These are phyloP conservation scores for Pteronotus mesoamericanus DNA, from an alignment of 2,797 vertebrate species.

Conservation along the genomic window DNA sequence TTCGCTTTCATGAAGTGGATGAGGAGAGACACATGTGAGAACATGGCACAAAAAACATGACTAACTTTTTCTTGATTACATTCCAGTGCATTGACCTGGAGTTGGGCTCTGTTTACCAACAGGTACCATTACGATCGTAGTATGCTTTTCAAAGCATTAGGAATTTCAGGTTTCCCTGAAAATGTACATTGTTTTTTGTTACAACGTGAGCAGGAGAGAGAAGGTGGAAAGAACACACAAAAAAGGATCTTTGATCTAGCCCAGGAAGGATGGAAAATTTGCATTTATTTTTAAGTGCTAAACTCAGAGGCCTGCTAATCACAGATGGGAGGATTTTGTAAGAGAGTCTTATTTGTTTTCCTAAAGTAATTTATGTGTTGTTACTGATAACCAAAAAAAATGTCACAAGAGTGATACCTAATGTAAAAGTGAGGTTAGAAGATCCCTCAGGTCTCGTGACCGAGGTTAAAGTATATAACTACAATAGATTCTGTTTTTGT, in stretches of 20 bases:
- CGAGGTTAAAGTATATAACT: slow-evolving; percentile 73
- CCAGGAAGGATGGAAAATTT: slow-evolving; percentile 72
- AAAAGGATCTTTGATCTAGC: slow-evolving; percentile 78
- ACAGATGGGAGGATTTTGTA: slow-evolving; percentile 75
- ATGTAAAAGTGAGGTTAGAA: slow-evolving; percentile 80
- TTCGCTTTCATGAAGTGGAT: slow-evolving; percentile 74
- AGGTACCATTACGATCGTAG: slow-evolving; percentile 57
- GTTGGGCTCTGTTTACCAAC: slow-evolving; percentile 64
- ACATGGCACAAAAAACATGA: slow-evolving; percentile 71
- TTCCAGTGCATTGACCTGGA: slow-evolving; percentile 73
- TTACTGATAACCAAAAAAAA: slow-evolving; percentile 72
- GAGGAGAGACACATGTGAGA: slow-evolving; percentile 62
- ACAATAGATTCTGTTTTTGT: slow-evolving; percentile 73
- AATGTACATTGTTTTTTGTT: slow-evolving; percentile 38
- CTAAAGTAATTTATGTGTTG: slow-evolving; percentile 77
- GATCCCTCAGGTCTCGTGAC: slow-evolving; percentile 73
- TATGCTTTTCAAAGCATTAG: slow-evolving; percentile 72
- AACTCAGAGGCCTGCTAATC: slow-evolving; percentile 60
- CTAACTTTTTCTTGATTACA: slow-evolving; percentile 23
- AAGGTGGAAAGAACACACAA: slow-evolving; percentile 66
- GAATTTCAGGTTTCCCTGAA: slow-evolving; percentile 74
- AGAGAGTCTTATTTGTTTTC: slow-evolving; percentile 74
- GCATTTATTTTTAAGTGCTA: slow-evolving; percentile 78
- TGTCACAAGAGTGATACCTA: slow-evolving; percentile 80
- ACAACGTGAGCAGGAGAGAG: slow-evolving; percentile 62